Conservation (phyloP, 2,113 vertebrate genomes). For the Anolis sagrei region DNA sequence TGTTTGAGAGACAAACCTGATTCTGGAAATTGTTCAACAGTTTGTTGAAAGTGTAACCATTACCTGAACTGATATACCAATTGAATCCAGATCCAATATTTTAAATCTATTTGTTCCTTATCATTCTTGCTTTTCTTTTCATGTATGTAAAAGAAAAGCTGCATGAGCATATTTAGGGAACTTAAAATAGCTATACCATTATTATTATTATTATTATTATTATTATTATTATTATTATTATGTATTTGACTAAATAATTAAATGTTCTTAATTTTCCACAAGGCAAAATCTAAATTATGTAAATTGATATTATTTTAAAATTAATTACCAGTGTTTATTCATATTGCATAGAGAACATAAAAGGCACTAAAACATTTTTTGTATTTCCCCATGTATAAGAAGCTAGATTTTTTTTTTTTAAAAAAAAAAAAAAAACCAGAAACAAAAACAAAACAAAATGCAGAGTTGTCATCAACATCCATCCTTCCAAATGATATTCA, state of each 20-base stretch:
- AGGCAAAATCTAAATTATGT: constrained; percentile 14
- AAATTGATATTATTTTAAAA: constrained; percentile 20
- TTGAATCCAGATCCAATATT: not conserved
- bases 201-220: too few species aligned
- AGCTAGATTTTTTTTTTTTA: constrained; percentile 2
- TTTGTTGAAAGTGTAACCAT: too few species aligned
- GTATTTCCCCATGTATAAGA: constrained; percentile 3
- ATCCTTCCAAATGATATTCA: constrained; percentile 16
- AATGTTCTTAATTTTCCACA: not conserved
- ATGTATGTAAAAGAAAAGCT: not conserved
- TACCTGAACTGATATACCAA: too few species aligned
- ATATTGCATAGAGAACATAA: constrained; percentile 23
- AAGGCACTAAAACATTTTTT: not conserved
- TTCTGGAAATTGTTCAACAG: too few species aligned
- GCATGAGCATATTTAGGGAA: too few species aligned
- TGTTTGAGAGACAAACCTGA: too few species aligned
- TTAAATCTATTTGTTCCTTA: not conserved
- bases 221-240: too few species aligned
- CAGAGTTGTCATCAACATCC: not conserved
- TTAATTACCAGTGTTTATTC: constrained; percentile 17
- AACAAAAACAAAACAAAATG: constrained; percentile 18
- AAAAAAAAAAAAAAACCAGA: too few species aligned
- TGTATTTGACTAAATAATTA: constrained; percentile 7
- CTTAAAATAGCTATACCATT: not conserved
- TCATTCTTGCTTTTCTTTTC: not conserved